These are phyloP conservation scores for Toxotes chatareus DNA, from an alignment of 2,113 vertebrate genomes.

Conservation along the genomic window DNA sequence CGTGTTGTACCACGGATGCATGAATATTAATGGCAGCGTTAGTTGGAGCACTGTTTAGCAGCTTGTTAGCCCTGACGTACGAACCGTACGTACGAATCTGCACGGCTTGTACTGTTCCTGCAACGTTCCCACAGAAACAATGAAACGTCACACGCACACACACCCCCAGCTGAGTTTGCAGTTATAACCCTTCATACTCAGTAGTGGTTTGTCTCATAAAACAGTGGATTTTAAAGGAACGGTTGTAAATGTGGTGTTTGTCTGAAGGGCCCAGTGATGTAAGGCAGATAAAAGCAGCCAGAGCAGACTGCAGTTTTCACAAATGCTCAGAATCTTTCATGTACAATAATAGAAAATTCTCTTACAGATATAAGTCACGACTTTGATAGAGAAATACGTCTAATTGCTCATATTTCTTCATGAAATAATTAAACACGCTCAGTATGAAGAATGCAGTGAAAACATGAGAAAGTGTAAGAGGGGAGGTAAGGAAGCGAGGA, in stretches of 20 bases:
- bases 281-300: neutral
- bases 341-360: too few species aligned
- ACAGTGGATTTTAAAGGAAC: neutral
- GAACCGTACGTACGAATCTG: constrained; percentile 35
- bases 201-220: neutral
- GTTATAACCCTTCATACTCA: neutral
- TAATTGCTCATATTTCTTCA: neutral
- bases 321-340: too few species aligned
- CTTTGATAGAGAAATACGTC: too few species aligned
- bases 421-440: neutral
- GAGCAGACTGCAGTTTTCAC: too few species aligned
- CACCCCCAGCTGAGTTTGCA: neutral
- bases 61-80: constrained; percentile 36
- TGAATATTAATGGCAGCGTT: constrained; percentile 55
- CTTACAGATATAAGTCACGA: too few species aligned
- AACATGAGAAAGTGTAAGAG: neutral
- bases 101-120: constrained; percentile 34
- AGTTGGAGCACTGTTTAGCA: constrained; percentile 48
- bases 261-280: neutral
- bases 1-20: constrained; percentile 16
- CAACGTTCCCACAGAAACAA: constrained; percentile 27
- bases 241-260: neutral
- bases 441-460: neutral
- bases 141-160: neutral
- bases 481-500: too few species aligned